A percentile compares a stretch with the other conserved stretches of the same genome.
phyloP scores from a whole-genome alignment of 2,113 vertebrate species.

The Zosterops hypoxanthus region DNA sequence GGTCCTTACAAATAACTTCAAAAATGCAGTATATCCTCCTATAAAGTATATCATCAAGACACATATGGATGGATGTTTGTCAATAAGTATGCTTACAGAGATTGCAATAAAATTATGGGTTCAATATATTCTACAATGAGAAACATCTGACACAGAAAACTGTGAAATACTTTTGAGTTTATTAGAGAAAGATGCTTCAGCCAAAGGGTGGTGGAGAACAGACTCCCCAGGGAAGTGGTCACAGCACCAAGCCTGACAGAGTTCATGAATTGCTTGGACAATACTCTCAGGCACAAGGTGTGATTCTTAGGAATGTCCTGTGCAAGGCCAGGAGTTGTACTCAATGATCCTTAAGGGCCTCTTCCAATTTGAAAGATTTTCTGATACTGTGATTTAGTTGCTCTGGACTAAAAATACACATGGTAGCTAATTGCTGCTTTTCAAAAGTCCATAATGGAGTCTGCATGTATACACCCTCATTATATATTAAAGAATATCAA shows the following conservation, averaged over 20 bases:
- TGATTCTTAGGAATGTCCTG: neutral
- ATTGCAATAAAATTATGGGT: neutral
- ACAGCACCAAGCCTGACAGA: neutral
- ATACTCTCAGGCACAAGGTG: neutral
- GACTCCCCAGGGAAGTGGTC: neutral
- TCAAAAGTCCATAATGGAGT: neutral
- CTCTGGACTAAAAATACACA: neutral
- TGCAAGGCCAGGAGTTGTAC: neutral
- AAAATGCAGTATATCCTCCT: neutral
- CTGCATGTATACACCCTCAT: neutral
- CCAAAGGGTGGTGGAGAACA: neutral
- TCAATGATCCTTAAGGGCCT: neutral
- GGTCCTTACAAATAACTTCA: rapidly evolving
- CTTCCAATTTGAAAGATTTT: neutral
- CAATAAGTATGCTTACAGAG: neutral
- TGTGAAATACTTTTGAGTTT: neutral
- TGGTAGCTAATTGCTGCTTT: neutral
- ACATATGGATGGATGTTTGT: neutral
- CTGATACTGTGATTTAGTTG: neutral
- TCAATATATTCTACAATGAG: neutral
- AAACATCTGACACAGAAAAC: neutral
- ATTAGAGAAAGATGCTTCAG: neutral
- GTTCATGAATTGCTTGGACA: neutral
- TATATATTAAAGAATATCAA: neutral
- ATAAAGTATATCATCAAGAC: neutral